Percentiles rank a stretch among this genome's conserved stretches.
Evolutionary conservation across 2,797 vertebrate genomes (phyloP).

Genomic region (Hydrocynus forskahlii): DNA sequence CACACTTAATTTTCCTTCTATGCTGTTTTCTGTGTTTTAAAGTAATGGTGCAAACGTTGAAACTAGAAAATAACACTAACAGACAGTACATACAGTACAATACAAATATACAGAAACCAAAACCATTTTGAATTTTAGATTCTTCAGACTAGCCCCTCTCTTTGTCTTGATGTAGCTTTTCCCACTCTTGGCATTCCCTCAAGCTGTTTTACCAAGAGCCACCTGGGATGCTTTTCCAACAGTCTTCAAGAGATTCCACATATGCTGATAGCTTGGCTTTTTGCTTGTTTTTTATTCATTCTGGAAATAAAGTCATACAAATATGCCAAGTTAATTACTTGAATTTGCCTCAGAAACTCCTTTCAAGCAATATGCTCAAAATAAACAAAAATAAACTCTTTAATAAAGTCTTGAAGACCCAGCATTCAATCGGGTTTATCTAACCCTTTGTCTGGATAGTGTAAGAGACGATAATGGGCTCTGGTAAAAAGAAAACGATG

Average conservation of each 20-base stretch:
- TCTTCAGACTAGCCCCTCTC: background rate
- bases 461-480: slow-evolving; percentile 24
- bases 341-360: background rate
- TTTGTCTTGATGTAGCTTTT: background rate
- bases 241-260: background rate
- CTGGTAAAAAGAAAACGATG: slow-evolving; percentile 24
- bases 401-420: background rate
- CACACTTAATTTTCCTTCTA: background rate
- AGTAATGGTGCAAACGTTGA: background rate
- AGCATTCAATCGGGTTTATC: background rate
- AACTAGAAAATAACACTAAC: background rate
- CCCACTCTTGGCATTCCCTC: background rate
- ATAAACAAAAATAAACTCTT: background rate
- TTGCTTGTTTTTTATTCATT: background rate
- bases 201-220: background rate
- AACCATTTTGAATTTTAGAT: background rate
- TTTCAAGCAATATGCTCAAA: background rate
- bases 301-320: background rate
- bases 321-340: background rate
- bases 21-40: background rate
- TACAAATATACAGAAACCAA: too few species aligned
- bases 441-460: background rate
- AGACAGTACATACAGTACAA: background rate
- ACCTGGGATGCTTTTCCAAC: background rate
- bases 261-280: background rate